Evolutionary conservation across 2,797 vertebrate species (phyloP).

Genomic region (Corythornis leucogaster): DNA sequence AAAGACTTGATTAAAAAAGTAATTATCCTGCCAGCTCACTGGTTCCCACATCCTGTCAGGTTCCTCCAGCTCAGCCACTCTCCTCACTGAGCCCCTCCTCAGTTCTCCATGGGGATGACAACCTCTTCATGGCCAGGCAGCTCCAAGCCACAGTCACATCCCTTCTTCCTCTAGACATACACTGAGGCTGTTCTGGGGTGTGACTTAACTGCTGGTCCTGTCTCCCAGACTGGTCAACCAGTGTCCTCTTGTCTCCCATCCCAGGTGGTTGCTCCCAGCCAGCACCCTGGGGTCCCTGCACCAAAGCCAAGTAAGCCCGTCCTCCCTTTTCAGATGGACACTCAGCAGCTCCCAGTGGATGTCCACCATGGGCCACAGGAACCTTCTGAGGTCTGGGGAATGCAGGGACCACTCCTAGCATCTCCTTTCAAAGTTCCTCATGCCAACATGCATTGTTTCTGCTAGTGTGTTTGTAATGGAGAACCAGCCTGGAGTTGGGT

Average conservation of each 20-base stretch:
- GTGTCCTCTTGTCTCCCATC: not conserved
- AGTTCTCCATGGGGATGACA: not conserved
- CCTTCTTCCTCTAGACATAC: not conserved
- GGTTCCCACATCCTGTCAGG: not conserved
- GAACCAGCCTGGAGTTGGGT: not conserved
- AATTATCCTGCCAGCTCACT: conserved; percentile 35
- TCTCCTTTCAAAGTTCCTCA: not conserved
- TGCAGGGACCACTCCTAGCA: rapidly evolving
- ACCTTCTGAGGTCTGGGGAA: not conserved
- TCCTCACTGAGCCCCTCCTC: rapidly evolving
- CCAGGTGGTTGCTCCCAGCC: not conserved
- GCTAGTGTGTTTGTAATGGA: no score
- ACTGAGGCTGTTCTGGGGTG: not conserved
- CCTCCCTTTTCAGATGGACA: not conserved
- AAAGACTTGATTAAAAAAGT: conserved; percentile 73
- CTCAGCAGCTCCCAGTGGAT: no score
- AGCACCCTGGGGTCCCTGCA: not conserved
- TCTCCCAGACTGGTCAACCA: rapidly evolving
- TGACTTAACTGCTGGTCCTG: not conserved
- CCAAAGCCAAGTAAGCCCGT: rapidly evolving
- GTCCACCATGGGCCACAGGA: not conserved
- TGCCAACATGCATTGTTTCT: not conserved
- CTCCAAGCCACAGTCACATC: not conserved
- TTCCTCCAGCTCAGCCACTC: not conserved
- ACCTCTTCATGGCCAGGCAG: not conserved